phyloP scores from a whole-genome alignment of 2,888 invertebrate genomes.

The Eilema depressum region DNA sequence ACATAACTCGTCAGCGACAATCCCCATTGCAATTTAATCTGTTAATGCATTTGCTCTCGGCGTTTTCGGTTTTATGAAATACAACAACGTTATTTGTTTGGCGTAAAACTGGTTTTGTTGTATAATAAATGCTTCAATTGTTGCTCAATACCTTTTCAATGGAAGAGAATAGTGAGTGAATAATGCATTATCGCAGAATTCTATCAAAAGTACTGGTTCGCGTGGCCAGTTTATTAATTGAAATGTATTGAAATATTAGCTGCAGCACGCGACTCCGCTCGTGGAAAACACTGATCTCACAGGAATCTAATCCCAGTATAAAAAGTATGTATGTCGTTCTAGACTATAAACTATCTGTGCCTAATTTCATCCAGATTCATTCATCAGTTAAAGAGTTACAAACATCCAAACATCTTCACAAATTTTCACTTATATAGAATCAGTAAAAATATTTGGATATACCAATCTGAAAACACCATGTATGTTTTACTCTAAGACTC shows the following conservation, averaged over 20 bases:
- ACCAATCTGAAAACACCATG: neutral
- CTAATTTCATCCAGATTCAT: neutral
- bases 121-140: neutral
- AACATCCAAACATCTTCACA: too few relatives aligned
- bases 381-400: neutral
- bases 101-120: slow-evolving; percentile 28
- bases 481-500: neutral
- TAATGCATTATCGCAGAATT: neutral
- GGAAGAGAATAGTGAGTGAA: neutral
- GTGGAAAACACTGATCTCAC: neutral
- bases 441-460: neutral
- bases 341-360: neutral
- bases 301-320: neutral
- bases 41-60: slow-evolving; percentile 75
- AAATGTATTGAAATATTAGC: neutral
- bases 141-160: neutral
- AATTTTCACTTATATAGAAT: too few relatives aligned
- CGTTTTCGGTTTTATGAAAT: slow-evolving; percentile 71
- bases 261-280: neutral
- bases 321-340: neutral
- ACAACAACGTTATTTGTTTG: slow-evolving; percentile 53
- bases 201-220: neutral
- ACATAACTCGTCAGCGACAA: slow-evolving; percentile 60
- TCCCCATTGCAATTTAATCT: slow-evolving; percentile 76
- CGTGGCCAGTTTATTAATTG: neutral